Base-by-base conservation (phyloP, 2,797 vertebrate genomes). In the Mus caroli region DNA sequence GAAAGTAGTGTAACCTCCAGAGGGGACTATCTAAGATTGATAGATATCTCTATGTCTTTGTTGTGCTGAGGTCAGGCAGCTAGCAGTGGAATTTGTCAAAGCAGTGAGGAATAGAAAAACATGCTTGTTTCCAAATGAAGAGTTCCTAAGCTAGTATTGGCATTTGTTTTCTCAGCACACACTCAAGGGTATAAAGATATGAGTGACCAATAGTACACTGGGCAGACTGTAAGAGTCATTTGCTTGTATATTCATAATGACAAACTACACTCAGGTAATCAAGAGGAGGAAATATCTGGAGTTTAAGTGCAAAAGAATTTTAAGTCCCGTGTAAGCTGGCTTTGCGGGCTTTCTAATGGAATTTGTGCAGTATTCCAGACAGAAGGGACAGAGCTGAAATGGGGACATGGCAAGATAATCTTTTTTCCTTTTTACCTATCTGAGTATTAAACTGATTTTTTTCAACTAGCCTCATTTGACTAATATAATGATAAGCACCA, bases 401-500 rank as follows among this genome's bases (percentile, higher is more conserved):
- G 58, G 31, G 78, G 31, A 67, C 20, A 26, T 37, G 9, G 90
- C 69, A 89, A 91, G 88, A 77, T 83, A 62, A 76, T 75, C 37
- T 75, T 94, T 85, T 78, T 60, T 10, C 43, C 90, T 96, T 83
- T 92, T 73, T 78, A 76, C 10, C 14, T 34, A 46, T 78, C 75
- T 94, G 37, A 95, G 76, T 8, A 83, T 24, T 84, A 90, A 94
- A 56, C 46, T 84, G 31, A 89, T 58, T 90, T 96, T 94, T 96
- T 93, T 77, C 76, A 86, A 69, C 19, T 34, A 62, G n/a, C 28
- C n/a, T 83, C 26, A 37, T 75, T 85, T 75, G 14, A 40, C 12
- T 92, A 95, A 85, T 11, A 13, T 37, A 73, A 54, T 76, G 54
- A 37, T 80, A 75, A 83, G 34, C 43, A 84, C 15, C 67, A 84